Base-by-base conservation (phyloP, 2,113 vertebrate genomes). In the Talpa occidentalis region DNA sequence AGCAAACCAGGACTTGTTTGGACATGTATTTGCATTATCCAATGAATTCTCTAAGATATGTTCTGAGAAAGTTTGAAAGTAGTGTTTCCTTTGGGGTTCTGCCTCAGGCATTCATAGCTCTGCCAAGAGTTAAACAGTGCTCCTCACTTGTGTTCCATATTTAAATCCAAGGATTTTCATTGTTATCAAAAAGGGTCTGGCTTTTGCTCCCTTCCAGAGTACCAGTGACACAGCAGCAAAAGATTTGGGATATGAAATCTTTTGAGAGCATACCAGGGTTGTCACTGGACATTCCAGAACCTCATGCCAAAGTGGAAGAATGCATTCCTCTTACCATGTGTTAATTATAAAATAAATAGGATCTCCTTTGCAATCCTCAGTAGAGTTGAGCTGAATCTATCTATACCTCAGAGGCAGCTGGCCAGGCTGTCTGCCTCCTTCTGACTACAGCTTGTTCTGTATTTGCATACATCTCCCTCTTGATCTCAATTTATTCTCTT, bases 1-100 rank as follows among this genome's bases (percentile, higher is more conserved):
- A n/a, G 72, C 83, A 91, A 87, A 93, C 93, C 94, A 40, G 94
- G 40, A 69, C 96, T 97, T 97, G 95, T 96, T 95, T 95, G 90
- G 96, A 94, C 95, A 87, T 69, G n/a, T 81, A 49, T 95, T 94
- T 94, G 49, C 89, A 78, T 91, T 96, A 84, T 91, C 96, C 76
- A 94, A 93, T 22, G 3, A 87, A 90, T 91, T 95, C 95, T 73
- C 96, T 89, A 74, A 59, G 82, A 87, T 90, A 77, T 37, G 60
- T 89, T 83, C 93, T 78, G 30, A 95, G 87, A 87, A 83, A 59
- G 72, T 95, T 91, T 93, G 91, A 87, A 81, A 96, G 79, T 72
- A n/a, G 78, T 70, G 90, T 93, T 93, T 74, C 66, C 90, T 95
- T 95, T 97, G 79, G 89, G 94, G 78, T 94, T 89, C 89, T 93